Base-by-base conservation (phyloP, 2,113 vertebrate species). In the Atractosteus spatula region DNA sequence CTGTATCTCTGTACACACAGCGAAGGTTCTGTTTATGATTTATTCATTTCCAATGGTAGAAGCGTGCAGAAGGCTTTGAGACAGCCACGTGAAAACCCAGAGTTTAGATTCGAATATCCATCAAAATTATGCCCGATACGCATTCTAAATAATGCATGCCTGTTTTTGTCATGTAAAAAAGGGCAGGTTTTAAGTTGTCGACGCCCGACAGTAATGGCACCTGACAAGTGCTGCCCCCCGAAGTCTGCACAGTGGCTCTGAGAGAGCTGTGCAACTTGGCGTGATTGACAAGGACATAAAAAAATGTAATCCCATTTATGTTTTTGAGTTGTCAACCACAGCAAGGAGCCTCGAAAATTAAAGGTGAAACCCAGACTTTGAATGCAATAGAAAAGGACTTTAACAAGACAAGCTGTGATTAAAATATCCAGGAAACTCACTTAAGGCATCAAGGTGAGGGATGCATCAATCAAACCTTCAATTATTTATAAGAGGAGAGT, bases 211-310 rank as follows among this genome's bases (percentile, higher is more conserved):
- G 75, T 92, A 92, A 92, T 91, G 86, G 78, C 86, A 85, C 86
- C 86, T 92, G 90, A 89, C 91, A 88, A 81, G 81, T 77, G 41
- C 73, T 89, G 17, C 17, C 17, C 91, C 89, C 87, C 41, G 3
- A 80, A 88, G 88, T 86, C 87, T 82, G 76, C 78, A 68, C 81
- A 83, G 79, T 83, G 86, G 80, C 84, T 76, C 74, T 62, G 45
- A 89, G 83, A 81, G 71, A 82, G 68, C 73, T 69, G 75, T 68
- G 71, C 70, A 71, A 55, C 76, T 81, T 73, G 71, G 59, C 13
- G 70, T 92, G 90, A 91, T 91, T 92, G 91, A 92, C 91, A 92
- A 91, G 91, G 89, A 90, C 89, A 89, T 87, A 89, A 87, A 88
- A 80, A 81, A 76, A 77, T 84, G 80, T 77, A 77, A 87, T 89